These are phyloP conservation scores for Albula goreensis DNA, from an alignment of 2,113 vertebrate genomes.

Conservation along the genomic window DNA sequence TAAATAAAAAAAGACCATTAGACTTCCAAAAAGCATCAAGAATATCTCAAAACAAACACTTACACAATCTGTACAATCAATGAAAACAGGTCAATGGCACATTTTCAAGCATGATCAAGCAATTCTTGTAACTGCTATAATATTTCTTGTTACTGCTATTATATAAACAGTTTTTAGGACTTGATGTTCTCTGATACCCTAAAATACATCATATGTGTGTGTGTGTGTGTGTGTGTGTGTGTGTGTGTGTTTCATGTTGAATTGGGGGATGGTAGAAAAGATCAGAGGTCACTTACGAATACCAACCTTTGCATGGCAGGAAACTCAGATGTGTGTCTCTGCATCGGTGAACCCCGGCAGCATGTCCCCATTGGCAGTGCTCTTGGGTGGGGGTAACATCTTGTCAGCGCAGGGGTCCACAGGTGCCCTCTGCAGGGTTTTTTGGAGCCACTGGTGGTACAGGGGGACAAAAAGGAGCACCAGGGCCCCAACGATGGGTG, in stretches of 20 bases:
- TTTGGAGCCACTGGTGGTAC: slow-evolving; percentile 76
- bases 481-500: slow-evolving; percentile 85
- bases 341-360: slow-evolving; percentile 84
- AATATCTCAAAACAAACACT: background rate
- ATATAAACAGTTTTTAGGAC: too few species aligned
- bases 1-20: background rate
- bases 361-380: slow-evolving; percentile 84
- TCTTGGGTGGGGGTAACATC: slow-evolving; percentile 75
- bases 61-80: background rate
- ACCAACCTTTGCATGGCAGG: slow-evolving; percentile 47
- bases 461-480: slow-evolving; percentile 90
- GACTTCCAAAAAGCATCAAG: background rate
- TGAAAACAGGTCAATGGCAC: background rate
- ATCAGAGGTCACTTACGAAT: background rate
- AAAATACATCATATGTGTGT: background rate
- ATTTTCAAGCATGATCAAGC: background rate
- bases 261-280: slow-evolving; percentile 30
- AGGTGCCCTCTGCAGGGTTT: slow-evolving; percentile 60
- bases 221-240: slow-evolving; percentile 16
- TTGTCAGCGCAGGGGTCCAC: slow-evolving; percentile 81
- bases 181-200: too few species aligned
- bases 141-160: too few species aligned
- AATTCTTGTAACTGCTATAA: background rate
- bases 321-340: slow-evolving; percentile 81
- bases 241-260: slow-evolving; percentile 12